A percentile compares a stretch with the other conserved stretches of the same genome.
These are phyloP conservation scores for Nipponacmea schrenckii DNA, from an alignment of 2,888 invertebrate genomes.

Conservation along the genomic window DNA sequence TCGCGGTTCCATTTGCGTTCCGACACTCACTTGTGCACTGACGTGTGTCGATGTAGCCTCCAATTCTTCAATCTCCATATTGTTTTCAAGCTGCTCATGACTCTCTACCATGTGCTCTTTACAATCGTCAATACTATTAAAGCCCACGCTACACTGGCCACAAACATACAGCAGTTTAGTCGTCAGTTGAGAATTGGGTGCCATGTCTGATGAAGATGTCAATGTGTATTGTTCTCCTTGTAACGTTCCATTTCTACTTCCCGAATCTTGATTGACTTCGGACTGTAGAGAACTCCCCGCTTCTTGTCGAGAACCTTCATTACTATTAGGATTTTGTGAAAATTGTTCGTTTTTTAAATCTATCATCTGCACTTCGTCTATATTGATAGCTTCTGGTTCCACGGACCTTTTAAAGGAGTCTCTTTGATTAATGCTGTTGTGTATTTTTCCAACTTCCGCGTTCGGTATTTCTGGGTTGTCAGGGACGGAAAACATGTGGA, in stretches of 20 bases:
- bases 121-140: constrained; percentile 63
- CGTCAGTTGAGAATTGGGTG: not conserved
- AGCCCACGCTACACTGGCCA: constrained; percentile 65
- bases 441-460: not conserved
- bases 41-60: not conserved
- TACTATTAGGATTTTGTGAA: not conserved
- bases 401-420: not conserved
- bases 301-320: constrained; percentile 4
- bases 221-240: constrained; percentile 2
- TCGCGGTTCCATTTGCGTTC: constrained; percentile 52
- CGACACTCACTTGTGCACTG: constrained; percentile 48
- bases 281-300: constrained; percentile 15
- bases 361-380: not conserved
- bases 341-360: too few relatives aligned
- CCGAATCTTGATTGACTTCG: constrained; percentile 11
- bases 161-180: constrained; percentile 64
- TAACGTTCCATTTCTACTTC: not conserved
- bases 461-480: not conserved
- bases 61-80: constrained; percentile 16
- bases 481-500: constrained; percentile 30
- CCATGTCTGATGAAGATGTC: not conserved
- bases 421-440: constrained; percentile 10
- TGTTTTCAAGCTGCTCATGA: constrained; percentile 41
- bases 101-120: constrained; percentile 63
- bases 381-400: not conserved